Conservation (phyloP, 2,113 vertebrate species). For the Ctenomys sociabilis region DNA sequence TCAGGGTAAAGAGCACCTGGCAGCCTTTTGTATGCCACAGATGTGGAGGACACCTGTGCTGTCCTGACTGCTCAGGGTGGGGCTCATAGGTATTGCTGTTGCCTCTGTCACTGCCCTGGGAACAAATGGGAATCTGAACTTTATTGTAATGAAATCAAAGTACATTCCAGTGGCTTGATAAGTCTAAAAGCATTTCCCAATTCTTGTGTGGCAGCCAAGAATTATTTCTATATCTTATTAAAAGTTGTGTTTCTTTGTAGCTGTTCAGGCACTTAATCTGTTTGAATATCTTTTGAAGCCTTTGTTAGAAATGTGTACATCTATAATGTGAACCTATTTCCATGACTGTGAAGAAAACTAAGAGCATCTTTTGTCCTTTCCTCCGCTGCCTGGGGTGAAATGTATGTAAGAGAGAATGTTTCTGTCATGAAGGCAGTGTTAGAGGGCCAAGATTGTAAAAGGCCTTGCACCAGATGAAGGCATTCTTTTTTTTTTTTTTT, state of each 20-base stretch:
- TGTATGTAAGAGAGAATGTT: not conserved
- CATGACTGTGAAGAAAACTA: not conserved
- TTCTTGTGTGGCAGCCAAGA: not conserved
- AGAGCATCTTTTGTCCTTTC: not conserved
- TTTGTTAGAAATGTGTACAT: not conserved
- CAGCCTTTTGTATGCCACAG: fast-evolving
- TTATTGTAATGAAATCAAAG: no score
- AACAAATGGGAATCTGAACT: not conserved
- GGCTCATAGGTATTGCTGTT: fast-evolving
- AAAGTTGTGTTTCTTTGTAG: not conserved
- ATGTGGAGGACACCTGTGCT: not conserved
- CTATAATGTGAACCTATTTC: not conserved
- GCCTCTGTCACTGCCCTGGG: not conserved
- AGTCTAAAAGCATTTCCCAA: not conserved
- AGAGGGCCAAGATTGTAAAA: not conserved
- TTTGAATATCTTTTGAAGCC: slow-evolving; percentile 2
- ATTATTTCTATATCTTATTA: not conserved
- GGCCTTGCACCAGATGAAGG: not conserved
- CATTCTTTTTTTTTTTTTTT: no score
- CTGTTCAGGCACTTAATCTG: not conserved
- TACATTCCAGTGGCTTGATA: fast-evolving
- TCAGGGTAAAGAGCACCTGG: not conserved
- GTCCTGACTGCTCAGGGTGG: not conserved
- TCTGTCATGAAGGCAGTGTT: not conserved
- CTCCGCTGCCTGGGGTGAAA: not conserved